phyloP scores from a whole-genome alignment of 2,797 vertebrate species.

The Cygnus olor region DNA sequence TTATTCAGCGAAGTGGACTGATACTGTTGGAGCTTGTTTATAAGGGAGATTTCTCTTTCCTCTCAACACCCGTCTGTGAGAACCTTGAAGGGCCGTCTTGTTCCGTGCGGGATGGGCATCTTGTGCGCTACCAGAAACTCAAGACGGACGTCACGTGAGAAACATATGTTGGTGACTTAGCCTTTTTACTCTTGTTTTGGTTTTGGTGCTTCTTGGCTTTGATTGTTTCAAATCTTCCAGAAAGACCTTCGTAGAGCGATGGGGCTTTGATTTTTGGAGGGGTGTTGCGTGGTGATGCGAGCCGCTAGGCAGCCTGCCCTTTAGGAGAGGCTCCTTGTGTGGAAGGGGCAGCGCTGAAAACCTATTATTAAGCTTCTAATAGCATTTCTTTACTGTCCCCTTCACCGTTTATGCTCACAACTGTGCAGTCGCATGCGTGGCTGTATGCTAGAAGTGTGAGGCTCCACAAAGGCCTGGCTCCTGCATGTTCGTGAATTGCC shows the following conservation, averaged over 20 bases:
- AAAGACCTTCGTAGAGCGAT: not conserved
- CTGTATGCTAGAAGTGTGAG: constrained; percentile 23
- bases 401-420: constrained; percentile 47
- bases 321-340: not conserved
- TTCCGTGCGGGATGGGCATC: not conserved
- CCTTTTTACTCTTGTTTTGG: not conserved
- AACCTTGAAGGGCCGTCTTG: not conserved
- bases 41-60: not conserved
- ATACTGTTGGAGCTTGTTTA: not conserved
- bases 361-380: constrained; percentile 15
- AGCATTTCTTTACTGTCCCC: constrained; percentile 33
- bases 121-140: not conserved
- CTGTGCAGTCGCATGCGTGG: constrained; percentile 11
- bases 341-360: not conserved
- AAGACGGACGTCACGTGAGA: not conserved
- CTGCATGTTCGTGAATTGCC: constrained; percentile 15
- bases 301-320: not conserved
- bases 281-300: rapidly evolving
- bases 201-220: not conserved
- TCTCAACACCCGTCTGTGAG: constrained; percentile 15
- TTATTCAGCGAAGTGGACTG: constrained; percentile 6
- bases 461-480: constrained; percentile 43
- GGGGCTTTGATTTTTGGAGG: not conserved
- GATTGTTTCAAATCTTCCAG: not conserved
- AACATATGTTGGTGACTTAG: constrained; percentile 10